These are phyloP conservation scores for Papilio dardanus DNA, from an alignment of 1,140 invertebrate genomes.

Conservation along the genomic window DNA sequence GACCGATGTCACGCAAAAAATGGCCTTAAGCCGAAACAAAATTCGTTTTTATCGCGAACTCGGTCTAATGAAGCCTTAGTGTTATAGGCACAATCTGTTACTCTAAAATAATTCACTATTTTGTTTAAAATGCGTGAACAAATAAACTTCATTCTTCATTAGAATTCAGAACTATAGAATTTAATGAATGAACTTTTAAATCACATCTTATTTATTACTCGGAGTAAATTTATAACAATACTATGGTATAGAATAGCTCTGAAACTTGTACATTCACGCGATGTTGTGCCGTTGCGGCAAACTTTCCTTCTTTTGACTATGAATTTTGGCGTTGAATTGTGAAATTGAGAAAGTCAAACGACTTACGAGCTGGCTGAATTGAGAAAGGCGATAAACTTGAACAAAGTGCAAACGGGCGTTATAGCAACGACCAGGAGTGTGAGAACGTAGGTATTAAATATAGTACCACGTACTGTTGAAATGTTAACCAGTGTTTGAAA, in stretches of 20 bases:
- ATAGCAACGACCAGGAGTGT: constrained; percentile 6
- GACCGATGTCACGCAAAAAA: no score
- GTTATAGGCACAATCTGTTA: no score
- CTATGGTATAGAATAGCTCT: neutral
- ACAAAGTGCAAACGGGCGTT: constrained; percentile 24
- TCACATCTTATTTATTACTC: neutral
- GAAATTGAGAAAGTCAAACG: constrained; percentile 25
- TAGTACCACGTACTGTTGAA: constrained; percentile 6
- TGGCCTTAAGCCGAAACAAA: no score
- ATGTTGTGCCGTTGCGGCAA: constrained; percentile 14
- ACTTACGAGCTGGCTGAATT: constrained; percentile 21
- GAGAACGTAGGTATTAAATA: constrained; percentile 7
- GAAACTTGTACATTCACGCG: constrained; percentile 6
- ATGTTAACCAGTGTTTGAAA: constrained; percentile 4
- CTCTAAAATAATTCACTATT: no score
- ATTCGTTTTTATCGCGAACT: no score
- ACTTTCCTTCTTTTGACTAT: constrained; percentile 21
- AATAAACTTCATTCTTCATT: no score
- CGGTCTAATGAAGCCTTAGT: no score
- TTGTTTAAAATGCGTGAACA: no score
- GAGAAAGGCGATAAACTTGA: constrained; percentile 16
- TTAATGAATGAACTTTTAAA: neutral
- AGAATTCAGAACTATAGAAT: neutral
- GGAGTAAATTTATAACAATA: constrained; percentile 16
- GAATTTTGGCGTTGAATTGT: constrained; percentile 25